Conservation (phyloP, 2,797 vertebrate genomes). For the Serranus cabrilla region DNA sequence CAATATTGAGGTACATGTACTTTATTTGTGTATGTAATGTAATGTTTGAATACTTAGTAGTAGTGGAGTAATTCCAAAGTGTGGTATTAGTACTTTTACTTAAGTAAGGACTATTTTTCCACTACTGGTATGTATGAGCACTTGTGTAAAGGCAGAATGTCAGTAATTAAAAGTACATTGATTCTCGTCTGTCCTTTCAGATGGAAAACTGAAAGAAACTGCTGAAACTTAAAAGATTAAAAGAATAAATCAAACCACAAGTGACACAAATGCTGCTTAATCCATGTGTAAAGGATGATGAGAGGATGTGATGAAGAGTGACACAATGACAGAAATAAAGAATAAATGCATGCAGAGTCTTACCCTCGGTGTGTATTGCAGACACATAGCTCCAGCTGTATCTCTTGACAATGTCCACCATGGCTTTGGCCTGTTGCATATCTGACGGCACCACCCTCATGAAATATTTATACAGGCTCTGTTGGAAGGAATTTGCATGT, state of each 20-base stretch:
- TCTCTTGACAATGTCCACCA: slow-evolving; percentile 99
- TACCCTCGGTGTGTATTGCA: slow-evolving; percentile 98
- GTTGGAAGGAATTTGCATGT: slow-evolving; percentile 43
- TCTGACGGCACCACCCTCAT: slow-evolving; percentile 99
- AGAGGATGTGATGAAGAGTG: background rate
- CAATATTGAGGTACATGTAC: too few relatives aligned
- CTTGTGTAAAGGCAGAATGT: background rate
- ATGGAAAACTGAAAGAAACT: background rate
- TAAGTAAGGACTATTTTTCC: too few relatives aligned
- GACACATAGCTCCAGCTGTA: slow-evolving; percentile 99
- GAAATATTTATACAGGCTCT: slow-evolving; percentile 96
- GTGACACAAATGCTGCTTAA: background rate
- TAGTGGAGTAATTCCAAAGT: too few relatives aligned
- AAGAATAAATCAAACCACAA: too few relatives aligned
- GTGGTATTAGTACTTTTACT: too few relatives aligned
- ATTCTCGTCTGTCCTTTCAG: background rate
- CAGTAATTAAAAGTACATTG: background rate
- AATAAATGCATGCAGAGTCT: slow-evolving; percentile 44
- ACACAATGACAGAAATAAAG: background rate
- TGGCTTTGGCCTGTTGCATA: slow-evolving; percentile 96
- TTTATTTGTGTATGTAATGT: too few relatives aligned
- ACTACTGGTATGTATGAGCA: background rate
- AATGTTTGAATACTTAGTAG: too few relatives aligned
- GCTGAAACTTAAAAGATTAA: background rate
- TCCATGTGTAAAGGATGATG: background rate